Conservation (phyloP, 2,888 invertebrate species). For the Euzophera pinguis region DNA sequence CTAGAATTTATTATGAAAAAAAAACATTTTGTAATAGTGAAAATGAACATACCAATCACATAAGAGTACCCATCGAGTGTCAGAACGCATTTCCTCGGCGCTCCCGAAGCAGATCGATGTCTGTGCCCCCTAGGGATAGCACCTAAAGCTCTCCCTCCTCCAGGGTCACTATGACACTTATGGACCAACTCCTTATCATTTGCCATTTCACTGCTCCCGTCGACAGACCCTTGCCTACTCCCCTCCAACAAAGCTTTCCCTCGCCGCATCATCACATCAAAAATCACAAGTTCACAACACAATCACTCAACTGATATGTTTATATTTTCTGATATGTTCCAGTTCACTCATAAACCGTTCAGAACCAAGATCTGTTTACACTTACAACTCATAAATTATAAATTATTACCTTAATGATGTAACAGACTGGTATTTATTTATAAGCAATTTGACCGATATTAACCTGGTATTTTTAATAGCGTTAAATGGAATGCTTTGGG, state of each 20-base stretch:
- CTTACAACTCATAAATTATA: constrained; percentile 40
- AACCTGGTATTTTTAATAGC: constrained; percentile 1
- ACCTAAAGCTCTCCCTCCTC: constrained; percentile 71
- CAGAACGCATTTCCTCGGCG: constrained; percentile 88
- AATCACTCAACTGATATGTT: constrained; percentile 42
- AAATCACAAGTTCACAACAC: constrained; percentile 36
- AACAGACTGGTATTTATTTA: constrained; percentile 6
- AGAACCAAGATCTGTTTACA: constrained; percentile 39
- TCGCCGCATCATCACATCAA: constrained; percentile 62
- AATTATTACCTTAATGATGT: constrained; percentile 31
- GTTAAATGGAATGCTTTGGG: neutral
- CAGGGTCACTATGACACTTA: constrained; percentile 84
- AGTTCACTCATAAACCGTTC: constrained; percentile 34
- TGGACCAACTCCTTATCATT: constrained; percentile 83
- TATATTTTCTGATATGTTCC: constrained; percentile 48
- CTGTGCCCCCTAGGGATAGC: constrained; percentile 58
- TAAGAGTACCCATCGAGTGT: constrained; percentile 93
- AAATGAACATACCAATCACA: constrained; percentile 87
- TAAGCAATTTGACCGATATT: neutral
- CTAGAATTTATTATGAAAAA: too few relatives aligned
- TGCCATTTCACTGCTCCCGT: constrained; percentile 55
- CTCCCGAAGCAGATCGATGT: constrained; percentile 74
- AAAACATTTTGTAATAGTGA: too few relatives aligned
- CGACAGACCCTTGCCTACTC: constrained; percentile 73
- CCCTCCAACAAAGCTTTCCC: constrained; percentile 70